A percentile compares a stretch with the other conserved stretches of the same genome.
These are phyloP conservation scores for Petroica traversi DNA, from an alignment of 2,113 vertebrate species.

Conservation along the genomic window DNA sequence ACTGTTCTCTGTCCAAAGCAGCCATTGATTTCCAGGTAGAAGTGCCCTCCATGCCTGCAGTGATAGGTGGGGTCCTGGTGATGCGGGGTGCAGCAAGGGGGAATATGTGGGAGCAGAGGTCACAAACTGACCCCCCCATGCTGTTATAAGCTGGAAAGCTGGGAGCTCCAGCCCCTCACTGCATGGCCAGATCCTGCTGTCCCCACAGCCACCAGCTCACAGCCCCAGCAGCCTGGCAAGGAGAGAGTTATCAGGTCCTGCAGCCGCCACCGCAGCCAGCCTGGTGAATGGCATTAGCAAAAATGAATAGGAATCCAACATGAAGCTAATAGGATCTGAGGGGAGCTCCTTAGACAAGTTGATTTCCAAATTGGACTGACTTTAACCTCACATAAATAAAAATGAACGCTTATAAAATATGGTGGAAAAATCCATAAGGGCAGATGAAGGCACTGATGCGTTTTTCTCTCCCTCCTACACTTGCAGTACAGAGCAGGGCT, in stretches of 20 bases:
- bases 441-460: background rate
- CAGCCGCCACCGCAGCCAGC: background rate
- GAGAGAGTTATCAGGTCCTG: background rate
- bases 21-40: background rate
- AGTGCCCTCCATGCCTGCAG: background rate
- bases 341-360: conserved; percentile 47
- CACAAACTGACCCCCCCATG: background rate
- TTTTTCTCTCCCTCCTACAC: background rate
- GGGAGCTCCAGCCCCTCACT: background rate
- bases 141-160: background rate
- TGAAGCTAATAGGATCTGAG: conserved; percentile 61
- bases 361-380: conserved; percentile 66
- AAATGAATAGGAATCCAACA: conserved; percentile 53
- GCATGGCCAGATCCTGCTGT: background rate
- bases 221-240: background rate
- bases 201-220: background rate
- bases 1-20: background rate
- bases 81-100: background rate
- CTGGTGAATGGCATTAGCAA: conserved; percentile 52
- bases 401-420: conserved; percentile 45
- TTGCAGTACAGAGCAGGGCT: background rate
- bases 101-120: no score
- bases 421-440: conserved; percentile 52
- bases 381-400: conserved; percentile 64
- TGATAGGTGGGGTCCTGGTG: background rate